Evolutionary conservation across 2,888 invertebrate genomes (phyloP).

Genomic region (Tribolium freemani): DNA sequence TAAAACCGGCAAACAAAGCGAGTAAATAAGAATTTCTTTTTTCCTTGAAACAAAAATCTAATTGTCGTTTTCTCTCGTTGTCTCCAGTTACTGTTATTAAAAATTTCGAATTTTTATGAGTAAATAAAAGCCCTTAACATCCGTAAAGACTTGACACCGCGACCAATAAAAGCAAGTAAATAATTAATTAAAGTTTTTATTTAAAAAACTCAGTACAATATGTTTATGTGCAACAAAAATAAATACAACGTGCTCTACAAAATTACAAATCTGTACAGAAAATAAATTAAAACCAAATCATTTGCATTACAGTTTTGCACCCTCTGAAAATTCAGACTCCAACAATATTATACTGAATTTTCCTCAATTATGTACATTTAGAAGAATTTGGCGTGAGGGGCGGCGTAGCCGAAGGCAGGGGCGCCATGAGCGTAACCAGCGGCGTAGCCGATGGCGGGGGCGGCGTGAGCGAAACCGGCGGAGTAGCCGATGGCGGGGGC

Average conservation of each 20-base stretch:
- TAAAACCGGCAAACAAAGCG: not conserved
- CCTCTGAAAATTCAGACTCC: conserved; percentile 5
- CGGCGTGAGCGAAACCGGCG: conserved; percentile 9
- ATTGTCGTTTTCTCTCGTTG: not conserved
- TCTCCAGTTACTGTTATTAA: not conserved
- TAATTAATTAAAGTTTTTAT: conserved; percentile 10
- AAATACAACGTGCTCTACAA: not conserved
- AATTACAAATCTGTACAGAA: not conserved
- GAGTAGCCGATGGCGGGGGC: conserved; percentile 22
- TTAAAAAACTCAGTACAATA: conserved; percentile 33
- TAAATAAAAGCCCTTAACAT: not conserved
- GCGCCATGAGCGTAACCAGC: conserved; percentile 5
- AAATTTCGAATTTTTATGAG: not conserved
- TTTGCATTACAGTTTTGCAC: conserved; percentile 17
- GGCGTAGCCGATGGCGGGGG: conserved; percentile 14
- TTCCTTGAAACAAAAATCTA: not conserved
- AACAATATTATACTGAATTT: conserved; percentile 28
- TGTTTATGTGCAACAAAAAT: conserved; percentile 7
- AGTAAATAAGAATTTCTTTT: not conserved
- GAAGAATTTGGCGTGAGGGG: conserved; percentile 1
- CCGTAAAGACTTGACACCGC: too few relatives aligned
- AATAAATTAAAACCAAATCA: conserved; percentile 10
- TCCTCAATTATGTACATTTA: not conserved
- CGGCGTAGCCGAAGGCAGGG: conserved; percentile 21
- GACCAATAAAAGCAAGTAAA: not conserved